Evolutionary conservation across 2,797 vertebrate genomes (phyloP).

Genomic region (Muscicapa striata): DNA sequence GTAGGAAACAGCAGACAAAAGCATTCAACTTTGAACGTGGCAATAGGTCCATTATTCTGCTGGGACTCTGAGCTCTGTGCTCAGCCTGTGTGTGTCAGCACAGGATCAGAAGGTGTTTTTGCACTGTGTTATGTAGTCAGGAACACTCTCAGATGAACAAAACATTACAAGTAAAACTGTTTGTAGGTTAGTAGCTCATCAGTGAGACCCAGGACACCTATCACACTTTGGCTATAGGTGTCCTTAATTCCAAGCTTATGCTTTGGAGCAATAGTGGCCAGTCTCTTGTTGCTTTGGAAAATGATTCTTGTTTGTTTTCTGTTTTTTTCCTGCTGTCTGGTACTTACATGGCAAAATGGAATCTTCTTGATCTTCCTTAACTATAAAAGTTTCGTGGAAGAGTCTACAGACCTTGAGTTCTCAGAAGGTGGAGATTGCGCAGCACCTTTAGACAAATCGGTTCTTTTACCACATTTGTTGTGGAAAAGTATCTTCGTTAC

Average conservation of each 20-base stretch:
- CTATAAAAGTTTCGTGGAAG: not conserved
- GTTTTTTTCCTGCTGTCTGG: not conserved
- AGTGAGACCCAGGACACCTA: not conserved
- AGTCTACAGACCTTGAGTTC: not conserved
- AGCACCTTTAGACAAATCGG: not conserved
- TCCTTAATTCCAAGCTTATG: not conserved
- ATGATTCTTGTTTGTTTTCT: not conserved
- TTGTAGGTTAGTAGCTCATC: not conserved
- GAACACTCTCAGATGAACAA: not conserved
- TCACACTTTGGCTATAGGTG: not conserved
- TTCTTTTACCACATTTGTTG: not conserved
- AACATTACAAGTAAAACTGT: not conserved
- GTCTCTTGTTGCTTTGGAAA: not conserved
- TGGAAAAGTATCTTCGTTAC: not conserved
- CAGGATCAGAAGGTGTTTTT: not conserved
- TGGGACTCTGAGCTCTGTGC: not conserved
- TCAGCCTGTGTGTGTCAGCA: not conserved
- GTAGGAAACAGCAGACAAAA: not conserved
- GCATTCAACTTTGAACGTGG: not conserved
- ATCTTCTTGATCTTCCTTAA: not conserved
- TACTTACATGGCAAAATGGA: not conserved
- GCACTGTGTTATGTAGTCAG: not conserved
- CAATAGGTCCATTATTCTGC: not conserved
- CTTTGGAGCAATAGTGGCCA: not conserved
- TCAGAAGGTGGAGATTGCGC: not conserved